Evolutionary conservation across 2,113 vertebrate genomes (phyloP).

Genomic region (Nyctibius bracteatus): DNA sequence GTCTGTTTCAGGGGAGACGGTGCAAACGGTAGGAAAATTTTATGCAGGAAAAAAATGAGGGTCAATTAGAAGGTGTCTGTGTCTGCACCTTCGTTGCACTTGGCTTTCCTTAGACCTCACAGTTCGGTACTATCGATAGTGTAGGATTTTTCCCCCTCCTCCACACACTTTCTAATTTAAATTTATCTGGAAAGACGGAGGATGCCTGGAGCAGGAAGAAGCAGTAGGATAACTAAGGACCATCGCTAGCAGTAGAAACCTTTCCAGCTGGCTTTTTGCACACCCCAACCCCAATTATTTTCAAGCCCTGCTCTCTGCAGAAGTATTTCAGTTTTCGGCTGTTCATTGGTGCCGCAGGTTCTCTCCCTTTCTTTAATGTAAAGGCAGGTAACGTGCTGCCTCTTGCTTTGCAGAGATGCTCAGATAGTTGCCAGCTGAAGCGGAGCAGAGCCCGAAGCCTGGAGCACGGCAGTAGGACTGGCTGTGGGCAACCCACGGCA

Average conservation of each 20-base stretch:
- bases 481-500: background rate
- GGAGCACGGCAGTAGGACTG: too few species aligned
- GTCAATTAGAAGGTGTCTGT: accelerated
- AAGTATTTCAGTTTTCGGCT: background rate
- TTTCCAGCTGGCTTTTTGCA: background rate
- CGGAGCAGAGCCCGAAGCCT: background rate
- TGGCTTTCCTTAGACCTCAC: background rate
- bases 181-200: background rate
- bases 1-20: background rate
- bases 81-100: background rate
- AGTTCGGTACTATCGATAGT: background rate
- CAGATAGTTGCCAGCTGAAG: background rate
- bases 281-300: too few species aligned
- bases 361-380: too few species aligned
- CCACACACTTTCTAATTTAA: background rate
- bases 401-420: background rate
- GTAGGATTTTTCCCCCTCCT: too few species aligned
- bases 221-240: background rate
- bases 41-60: background rate
- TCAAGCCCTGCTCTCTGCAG: background rate
- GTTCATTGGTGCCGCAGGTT: background rate
- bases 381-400: background rate
- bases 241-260: background rate
- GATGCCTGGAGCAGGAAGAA: background rate
- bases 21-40: background rate